Conservation (phyloP, 2,797 vertebrate species). For the Oceanodroma leucorhoa region DNA sequence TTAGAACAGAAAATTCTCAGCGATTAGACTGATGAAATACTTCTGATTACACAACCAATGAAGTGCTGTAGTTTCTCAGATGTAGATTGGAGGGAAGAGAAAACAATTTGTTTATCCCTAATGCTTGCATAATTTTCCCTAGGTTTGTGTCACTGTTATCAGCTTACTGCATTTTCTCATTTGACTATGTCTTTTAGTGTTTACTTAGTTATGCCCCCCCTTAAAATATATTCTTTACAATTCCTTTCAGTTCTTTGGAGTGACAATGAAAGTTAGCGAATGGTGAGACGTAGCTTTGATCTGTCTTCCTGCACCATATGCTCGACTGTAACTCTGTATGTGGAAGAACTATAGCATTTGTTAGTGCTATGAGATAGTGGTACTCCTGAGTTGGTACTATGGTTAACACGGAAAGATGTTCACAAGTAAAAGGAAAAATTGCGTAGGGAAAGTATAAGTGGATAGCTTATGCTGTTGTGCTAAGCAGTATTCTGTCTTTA, state of each 20-base stretch:
- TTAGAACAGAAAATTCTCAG: background rate
- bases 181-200: background rate
- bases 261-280: background rate
- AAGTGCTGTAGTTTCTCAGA: background rate
- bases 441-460: background rate
- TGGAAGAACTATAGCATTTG: background rate
- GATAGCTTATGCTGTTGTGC: background rate
- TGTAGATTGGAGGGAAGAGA: background rate
- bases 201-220: background rate
- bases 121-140: background rate
- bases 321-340: background rate
- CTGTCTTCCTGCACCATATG: background rate
- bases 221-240: background rate
- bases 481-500: background rate
- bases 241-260: background rate
- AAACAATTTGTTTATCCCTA: background rate
- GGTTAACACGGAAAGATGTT: background rate
- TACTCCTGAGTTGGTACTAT: background rate
- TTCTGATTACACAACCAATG: background rate
- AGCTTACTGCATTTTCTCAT: slow-evolving; percentile 26
- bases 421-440: background rate
- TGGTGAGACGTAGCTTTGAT: background rate
- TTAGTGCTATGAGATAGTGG: background rate
- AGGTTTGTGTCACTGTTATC: background rate
- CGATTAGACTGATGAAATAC: background rate